Evolutionary conservation across 1,140 invertebrate genomes (phyloP).

Genomic region (Heliconius hermathena): DNA sequence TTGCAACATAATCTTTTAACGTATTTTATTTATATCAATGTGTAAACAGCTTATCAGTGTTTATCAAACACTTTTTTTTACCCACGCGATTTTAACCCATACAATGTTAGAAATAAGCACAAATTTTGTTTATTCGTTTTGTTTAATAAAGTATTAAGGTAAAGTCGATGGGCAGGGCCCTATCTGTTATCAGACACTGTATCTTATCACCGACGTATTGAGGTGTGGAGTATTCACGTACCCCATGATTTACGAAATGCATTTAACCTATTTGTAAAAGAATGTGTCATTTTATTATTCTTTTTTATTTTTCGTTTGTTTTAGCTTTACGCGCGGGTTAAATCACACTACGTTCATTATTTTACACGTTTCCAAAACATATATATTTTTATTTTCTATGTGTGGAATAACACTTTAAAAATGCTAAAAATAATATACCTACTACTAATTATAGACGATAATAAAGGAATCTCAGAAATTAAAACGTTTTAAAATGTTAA

Average conservation of each 20-base stretch:
- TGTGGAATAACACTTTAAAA: no score
- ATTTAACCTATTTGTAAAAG: conserved; percentile 4
- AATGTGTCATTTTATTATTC: background rate
- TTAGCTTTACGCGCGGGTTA: background rate
- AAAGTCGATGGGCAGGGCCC: conserved; percentile 3
- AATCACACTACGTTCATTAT: no score
- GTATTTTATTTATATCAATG: conserved; percentile 2
- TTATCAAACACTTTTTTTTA: background rate
- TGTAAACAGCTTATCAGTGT: conserved; percentile 7
- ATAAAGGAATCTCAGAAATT: no score
- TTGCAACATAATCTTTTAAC: conserved; percentile 4
- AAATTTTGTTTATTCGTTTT: background rate
- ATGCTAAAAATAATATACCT: no score
- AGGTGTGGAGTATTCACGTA: background rate
- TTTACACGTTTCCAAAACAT: no score
- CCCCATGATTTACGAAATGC: background rate
- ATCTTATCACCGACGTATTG: conserved; percentile 2
- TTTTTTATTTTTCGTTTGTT: background rate
- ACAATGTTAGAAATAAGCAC: background rate
- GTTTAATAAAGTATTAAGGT: conserved; percentile 12
- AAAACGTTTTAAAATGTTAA: no score
- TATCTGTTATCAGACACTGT: conserved; percentile 3
- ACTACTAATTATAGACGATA: no score
- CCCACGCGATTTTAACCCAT: background rate
- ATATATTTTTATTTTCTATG: no score